Conservation (phyloP, 1,140 invertebrate genomes). For the honey bee (Apis mellifera) region Amel_HAv3.1 CM009945.2:3848501-3849000, state of each 20-base stretch:
- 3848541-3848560: slow-evolving; percentile 10
- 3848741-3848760: neutral
- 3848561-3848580: neutral
- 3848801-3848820: neutral
- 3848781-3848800: neutral
- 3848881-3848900: neutral
- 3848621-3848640: neutral
- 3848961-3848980: no score
- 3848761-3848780: no score
- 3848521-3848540: slow-evolving; percentile 13
- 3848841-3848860: neutral
- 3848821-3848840: neutral
- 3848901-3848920: slow-evolving; percentile 32
- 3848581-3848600: slow-evolving; percentile 20
- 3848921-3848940: slow-evolving; percentile 58
- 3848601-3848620: slow-evolving; percentile 17
- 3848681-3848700: no score
- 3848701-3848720: neutral
- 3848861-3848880: no score
- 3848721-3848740: neutral
- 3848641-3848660: neutral
- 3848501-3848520: slow-evolving; percentile 2
- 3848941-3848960: slow-evolving; percentile 28
- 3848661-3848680: slow-evolving; percentile 4
- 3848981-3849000: slow-evolving; percentile 54